Base-by-base conservation (phyloP, 2,113 vertebrate genomes). In the Poeciliopsis occidentalis region DNA sequence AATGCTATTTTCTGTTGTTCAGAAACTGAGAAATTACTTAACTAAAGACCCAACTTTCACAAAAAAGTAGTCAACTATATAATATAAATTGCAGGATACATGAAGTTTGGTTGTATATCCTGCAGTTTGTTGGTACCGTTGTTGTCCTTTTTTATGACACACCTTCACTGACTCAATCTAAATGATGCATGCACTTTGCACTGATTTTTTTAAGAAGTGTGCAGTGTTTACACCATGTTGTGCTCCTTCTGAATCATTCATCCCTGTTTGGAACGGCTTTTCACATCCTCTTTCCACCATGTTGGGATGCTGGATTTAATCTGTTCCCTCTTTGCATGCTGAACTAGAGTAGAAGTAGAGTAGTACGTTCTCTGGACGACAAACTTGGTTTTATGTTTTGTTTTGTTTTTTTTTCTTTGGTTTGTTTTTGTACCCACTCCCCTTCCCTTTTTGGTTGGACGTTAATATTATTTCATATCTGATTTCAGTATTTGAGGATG, bases 401-500 rank as follows among this genome's bases (percentile, higher is more conserved):
- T 12, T 41, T 41, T 41, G 30, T 31, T 31, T 31, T 60, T 69
- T 62, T 68, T 83, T 29, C 44, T 41, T 54, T 73, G 47, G 54
- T 41, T 54, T 73, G 47, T 63, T 79, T 68, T 74, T 37, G 34
- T 37, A 37, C 34, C 34, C 34, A 37, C 10, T 30, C 37, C 13
- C 4, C 64, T 10, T 24, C 41, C 24, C 22, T 15, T 73, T 91
- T 92, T 57, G 83, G 79, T 91, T 90, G 86, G 81, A 85, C 81
- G 85, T 92, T 91, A 93, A 92, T 93, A 83, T 89, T 29, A 88
- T 90, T 92, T 93, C 75, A 92, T 94, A 91, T 95, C 92, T 94
- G 90, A 93, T 95, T 95, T 92, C 94, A 95, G 94, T 94, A 91
- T 71, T 75, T 91, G 92, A 88, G 75, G 92, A 92, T 74, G 90